Percentiles rank a stretch among this genome's conserved stretches.
Evolutionary conservation across 2,888 invertebrate species (phyloP).

Genomic region (Ornithoptera priamus): DNA sequence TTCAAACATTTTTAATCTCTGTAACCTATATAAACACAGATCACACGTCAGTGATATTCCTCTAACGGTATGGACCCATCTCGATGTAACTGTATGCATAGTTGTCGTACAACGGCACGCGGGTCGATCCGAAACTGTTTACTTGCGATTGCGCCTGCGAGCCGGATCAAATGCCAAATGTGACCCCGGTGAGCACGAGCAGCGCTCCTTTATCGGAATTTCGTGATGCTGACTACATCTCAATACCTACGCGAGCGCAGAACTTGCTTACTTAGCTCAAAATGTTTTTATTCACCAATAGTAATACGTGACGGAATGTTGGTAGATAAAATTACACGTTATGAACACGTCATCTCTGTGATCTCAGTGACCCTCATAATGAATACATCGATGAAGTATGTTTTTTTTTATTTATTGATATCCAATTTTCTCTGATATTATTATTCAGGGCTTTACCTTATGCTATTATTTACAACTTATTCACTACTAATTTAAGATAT

Average conservation of each 20-base stretch:
- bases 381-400: too few relatives aligned
- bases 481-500: too few relatives aligned
- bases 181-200: slow-evolving; percentile 56
- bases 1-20: not conserved
- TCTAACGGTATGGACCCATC: slow-evolving; percentile 58
- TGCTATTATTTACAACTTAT: too few relatives aligned
- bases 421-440: too few relatives aligned
- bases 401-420: too few relatives aligned
- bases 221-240: slow-evolving; percentile 28
- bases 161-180: slow-evolving; percentile 61
- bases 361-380: too few relatives aligned
- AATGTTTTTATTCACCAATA: slow-evolving; percentile 18
- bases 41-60: slow-evolving; percentile 40
- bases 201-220: slow-evolving; percentile 53
- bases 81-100: slow-evolving; percentile 63
- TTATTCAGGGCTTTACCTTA: too few relatives aligned
- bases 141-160: slow-evolving; percentile 44
- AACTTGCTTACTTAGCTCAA: slow-evolving; percentile 33
- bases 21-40: not conserved
- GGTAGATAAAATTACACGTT: not conserved
- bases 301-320: slow-evolving; percentile 17
- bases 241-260: slow-evolving; percentile 4
- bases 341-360: not conserved
- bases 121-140: slow-evolving; percentile 54
- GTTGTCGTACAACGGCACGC: slow-evolving; percentile 55